A percentile compares a stretch with the other conserved stretches of the same genome.
Conservation (phyloP, 2,113 vertebrate species). For the Mionectes macconnelli region DNA sequence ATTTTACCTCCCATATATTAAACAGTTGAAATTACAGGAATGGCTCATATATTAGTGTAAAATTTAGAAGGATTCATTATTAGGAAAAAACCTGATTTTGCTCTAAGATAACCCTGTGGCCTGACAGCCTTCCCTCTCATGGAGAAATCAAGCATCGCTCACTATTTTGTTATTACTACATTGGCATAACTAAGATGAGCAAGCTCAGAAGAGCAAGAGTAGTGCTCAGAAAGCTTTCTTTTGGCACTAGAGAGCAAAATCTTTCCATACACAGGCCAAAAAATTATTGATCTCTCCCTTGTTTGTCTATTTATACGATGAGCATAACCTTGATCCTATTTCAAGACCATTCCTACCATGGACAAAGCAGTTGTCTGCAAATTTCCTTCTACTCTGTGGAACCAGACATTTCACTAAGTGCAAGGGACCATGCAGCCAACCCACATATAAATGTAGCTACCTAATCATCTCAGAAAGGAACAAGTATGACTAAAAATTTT, state of each 20-base stretch:
- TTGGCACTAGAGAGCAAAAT: background rate
- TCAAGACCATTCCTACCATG: background rate
- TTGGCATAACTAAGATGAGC: background rate
- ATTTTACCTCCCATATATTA: background rate
- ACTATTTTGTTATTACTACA: background rate
- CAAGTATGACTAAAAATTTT: background rate
- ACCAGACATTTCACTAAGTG: background rate
- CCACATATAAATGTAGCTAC: background rate
- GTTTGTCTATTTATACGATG: background rate
- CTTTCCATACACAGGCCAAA: background rate
- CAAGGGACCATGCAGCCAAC: background rate
- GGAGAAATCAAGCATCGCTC: background rate
- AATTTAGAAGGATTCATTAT: background rate
- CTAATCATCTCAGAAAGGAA: background rate
- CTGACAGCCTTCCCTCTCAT: background rate
- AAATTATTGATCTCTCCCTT: background rate
- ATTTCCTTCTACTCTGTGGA: background rate
- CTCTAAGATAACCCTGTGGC: background rate
- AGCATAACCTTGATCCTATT: background rate
- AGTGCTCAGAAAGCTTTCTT: background rate
- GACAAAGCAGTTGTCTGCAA: background rate
- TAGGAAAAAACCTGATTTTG: background rate
- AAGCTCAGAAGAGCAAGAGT: background rate
- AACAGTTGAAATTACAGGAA: background rate
- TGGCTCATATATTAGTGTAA: background rate